phyloP scores from a whole-genome alignment of 2,113 vertebrate genomes.

The Pseudolaguvia tuberculata region DNA sequence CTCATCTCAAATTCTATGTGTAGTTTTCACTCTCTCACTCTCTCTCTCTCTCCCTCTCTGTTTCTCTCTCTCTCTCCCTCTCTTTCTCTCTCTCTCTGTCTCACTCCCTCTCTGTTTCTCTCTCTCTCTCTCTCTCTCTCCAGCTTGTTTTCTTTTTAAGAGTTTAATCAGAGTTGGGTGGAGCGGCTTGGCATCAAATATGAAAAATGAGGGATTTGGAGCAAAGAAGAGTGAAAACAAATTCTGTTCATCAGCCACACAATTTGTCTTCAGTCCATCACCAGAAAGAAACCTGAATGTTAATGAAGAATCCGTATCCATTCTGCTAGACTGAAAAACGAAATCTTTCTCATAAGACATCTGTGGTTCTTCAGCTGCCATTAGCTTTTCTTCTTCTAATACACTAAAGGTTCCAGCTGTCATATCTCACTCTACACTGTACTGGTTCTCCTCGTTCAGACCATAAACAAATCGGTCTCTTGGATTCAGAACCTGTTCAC shows the following conservation, averaged over 20 bases:
- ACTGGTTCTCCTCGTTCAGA: background rate
- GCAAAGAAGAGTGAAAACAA: conserved; percentile 7
- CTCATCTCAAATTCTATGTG: conserved; percentile 23
- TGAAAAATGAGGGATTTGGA: conserved; percentile 26
- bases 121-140: conserved; percentile 28
- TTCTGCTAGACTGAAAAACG: background rate
- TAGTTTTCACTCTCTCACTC: conserved; percentile 4
- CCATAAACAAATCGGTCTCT: background rate
- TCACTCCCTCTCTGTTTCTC: conserved; percentile 3
- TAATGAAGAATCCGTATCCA: background rate
- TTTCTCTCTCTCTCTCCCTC: conserved; percentile 12
- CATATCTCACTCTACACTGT: background rate
- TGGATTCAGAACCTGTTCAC: conserved; percentile 35
- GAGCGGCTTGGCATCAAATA: conserved; percentile 35
- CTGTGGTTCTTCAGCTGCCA: background rate
- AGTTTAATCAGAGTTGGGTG: conserved; percentile 35
- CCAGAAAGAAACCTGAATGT: background rate
- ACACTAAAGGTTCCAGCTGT: background rate
- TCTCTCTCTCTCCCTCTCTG: conserved; percentile 26
- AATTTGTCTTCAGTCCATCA: background rate
- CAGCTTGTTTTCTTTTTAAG: background rate
- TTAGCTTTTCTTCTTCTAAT: conserved; percentile 1
- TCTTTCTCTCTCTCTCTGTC: conserved; percentile 30
- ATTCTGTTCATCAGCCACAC: background rate
- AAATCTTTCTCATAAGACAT: background rate